Conservation (phyloP, 2,797 vertebrate genomes). For the Anabas testudineus region DNA sequence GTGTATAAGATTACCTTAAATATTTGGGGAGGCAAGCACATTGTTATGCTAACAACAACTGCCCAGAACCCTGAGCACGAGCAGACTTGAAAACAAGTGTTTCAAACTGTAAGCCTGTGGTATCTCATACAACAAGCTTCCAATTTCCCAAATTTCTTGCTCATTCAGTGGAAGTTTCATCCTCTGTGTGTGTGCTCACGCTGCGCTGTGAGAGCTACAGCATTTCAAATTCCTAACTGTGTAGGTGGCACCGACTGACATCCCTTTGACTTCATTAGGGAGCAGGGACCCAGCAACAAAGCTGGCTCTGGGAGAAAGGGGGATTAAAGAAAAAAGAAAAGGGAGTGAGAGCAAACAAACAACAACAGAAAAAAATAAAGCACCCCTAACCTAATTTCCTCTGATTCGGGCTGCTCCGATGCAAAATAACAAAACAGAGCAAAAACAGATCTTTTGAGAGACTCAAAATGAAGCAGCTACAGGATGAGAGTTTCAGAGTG, state of each 20-base stretch:
- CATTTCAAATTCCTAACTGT: conserved; percentile 82
- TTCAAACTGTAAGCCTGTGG: conserved; percentile 65
- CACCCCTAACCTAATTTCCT: conserved; percentile 82
- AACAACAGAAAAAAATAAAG: conserved; percentile 79
- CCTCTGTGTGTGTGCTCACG: conserved; percentile 47
- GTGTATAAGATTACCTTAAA: conserved; percentile 78
- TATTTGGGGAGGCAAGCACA: conserved; percentile 77
- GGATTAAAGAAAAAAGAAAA: conserved; percentile 69
- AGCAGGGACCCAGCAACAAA: conserved; percentile 82
- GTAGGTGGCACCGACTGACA: conserved; percentile 83
- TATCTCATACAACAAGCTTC: conserved; percentile 58
- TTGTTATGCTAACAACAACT: conserved; percentile 77
- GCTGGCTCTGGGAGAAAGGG: conserved; percentile 73
- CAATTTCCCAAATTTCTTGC: conserved; percentile 62
- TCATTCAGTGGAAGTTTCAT: conserved; percentile 68
- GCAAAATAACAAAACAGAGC: conserved; percentile 76
- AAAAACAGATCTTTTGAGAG: conserved; percentile 66
- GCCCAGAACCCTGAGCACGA: conserved; percentile 65
- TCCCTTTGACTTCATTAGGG: conserved; percentile 85
- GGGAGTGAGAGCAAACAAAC: conserved; percentile 70
- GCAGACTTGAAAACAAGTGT: conserved; percentile 71
- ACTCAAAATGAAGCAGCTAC: conserved; percentile 65
- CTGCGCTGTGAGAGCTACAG: conserved; percentile 59
- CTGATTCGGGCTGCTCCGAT: conserved; percentile 68
- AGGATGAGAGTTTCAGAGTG: conserved; percentile 60